Percentiles rank a stretch among this genome's conserved stretches.
Conservation (phyloP, 2,888 invertebrate genomes). For the Schizaphis graminum region DNA sequence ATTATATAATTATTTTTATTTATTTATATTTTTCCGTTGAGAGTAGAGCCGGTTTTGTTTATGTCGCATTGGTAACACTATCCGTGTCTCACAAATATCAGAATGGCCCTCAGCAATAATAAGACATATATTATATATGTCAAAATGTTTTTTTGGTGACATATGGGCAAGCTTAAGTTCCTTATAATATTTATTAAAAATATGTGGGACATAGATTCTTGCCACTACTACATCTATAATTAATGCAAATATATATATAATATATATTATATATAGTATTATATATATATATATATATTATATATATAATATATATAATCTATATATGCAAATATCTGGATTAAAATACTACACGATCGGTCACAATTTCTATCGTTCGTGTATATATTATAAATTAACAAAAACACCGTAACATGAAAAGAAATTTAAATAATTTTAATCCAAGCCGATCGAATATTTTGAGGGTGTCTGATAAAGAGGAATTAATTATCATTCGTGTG, state of each 20-base stretch:
- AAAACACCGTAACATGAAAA: background rate
- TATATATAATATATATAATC: too few species aligned
- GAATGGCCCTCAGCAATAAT: too few species aligned
- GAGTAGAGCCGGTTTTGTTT: too few species aligned
- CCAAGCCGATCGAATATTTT: background rate
- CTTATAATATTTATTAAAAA: background rate
- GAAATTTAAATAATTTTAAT: background rate
- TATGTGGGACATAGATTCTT: background rate
- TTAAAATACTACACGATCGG: background rate
- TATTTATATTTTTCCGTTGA: too few species aligned
- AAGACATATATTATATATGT: too few species aligned
- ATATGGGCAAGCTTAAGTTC: accelerated
- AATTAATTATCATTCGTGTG: background rate
- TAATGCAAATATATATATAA: too few species aligned
- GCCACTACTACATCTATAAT: background rate
- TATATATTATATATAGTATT: too few species aligned
- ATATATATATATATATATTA: too few species aligned
- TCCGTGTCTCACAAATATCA: too few species aligned
- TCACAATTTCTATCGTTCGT: background rate
- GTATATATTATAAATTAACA: too few species aligned
- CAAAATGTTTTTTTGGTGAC: background rate
- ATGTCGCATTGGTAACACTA: too few species aligned
- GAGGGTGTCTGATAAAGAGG: background rate
- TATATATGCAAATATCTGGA: background rate
- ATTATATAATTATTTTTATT: too few species aligned